Base-by-base conservation (phyloP, 2,797 vertebrate genomes). In the Eidolon dupreanum region DNA sequence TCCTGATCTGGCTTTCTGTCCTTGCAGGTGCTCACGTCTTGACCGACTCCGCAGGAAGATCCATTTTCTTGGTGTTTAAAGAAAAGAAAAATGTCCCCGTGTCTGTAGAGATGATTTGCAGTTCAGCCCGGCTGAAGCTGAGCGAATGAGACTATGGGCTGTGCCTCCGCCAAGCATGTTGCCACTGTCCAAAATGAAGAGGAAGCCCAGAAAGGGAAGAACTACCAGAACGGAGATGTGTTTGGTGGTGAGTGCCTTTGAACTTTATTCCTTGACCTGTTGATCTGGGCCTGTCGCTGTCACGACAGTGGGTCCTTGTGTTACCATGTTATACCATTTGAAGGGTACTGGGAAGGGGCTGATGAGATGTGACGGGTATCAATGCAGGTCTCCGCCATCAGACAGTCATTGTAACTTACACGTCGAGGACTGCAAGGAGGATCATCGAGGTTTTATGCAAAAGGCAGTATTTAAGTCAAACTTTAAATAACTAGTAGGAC, bases 81-180 rank as follows among this genome's bases (percentile, higher is more conserved):
- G 96, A 49, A 36, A 86, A 75, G 95, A 49, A 96, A 93, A 65
- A 98, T 98, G 98, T 97, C 85, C 24, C 4, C 0, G 97, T 61
- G 90, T 95, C 98, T 97, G 98, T 99, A 99, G 99, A 98, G 98
- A 99, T 99, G 99, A 95, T 98, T 97, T 98, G 98, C 98, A 96
- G 97, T 98, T 97, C 79, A 96, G 98, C 98, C 94, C 98, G 95
- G 98, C 98, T 98, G 98, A 98, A 98, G 98, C 98, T 98, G 98
- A 98, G 98, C 98, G 98, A 98, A 98, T 99, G 99, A 99, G 99
- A 99, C 99, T 99, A 99, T 99, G 99, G 99, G 99, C 99, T 99
- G 99, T 99, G 99, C 99, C 99, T 99, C 99, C 71, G 99, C 99
- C 99, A 99, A 99, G 99, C 99, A 99, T 99, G 99, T 99, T 99